Evolutionary conservation across 2,888 invertebrate species (phyloP).

Genomic region (Rambutsinella grinnellia): DNA sequence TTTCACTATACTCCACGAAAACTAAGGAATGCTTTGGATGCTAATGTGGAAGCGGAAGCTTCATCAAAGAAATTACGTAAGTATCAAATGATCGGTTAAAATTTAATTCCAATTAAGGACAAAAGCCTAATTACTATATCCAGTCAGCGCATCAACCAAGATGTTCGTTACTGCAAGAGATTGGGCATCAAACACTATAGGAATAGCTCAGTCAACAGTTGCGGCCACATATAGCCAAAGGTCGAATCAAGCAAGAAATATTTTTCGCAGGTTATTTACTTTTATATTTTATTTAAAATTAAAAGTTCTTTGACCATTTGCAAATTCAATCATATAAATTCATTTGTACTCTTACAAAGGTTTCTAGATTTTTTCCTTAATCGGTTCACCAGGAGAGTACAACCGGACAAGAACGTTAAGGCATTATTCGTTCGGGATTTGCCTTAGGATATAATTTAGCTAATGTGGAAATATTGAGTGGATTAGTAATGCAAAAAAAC

Average conservation of each 20-base stretch:
- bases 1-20: conserved; percentile 20
- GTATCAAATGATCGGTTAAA: too few species aligned
- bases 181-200: conserved; percentile 8
- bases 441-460: too few species aligned
- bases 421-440: conserved; percentile 12
- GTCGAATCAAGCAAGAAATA: conserved; percentile 8
- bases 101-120: not conserved
- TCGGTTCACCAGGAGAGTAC: not conserved
- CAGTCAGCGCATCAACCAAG: not conserved
- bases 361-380: not conserved
- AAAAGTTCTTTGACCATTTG: too few species aligned
- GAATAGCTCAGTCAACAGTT: conserved; percentile 6
- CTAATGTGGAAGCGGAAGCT: not conserved
- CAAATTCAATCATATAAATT: too few species aligned
- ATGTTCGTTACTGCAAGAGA: conserved; percentile 6
- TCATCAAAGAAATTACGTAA: not conserved
- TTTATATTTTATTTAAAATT: too few species aligned
- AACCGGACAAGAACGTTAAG: conserved; percentile 7
- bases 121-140: not conserved
- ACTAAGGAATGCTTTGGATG: not conserved
- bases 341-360: not conserved
- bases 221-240: not conserved
- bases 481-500: too few species aligned
- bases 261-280: conserved; percentile 20
- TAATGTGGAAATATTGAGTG: too few species aligned